Conservation (phyloP, 1,140 invertebrate species). For the Hydropsyche tenuis region DNA sequence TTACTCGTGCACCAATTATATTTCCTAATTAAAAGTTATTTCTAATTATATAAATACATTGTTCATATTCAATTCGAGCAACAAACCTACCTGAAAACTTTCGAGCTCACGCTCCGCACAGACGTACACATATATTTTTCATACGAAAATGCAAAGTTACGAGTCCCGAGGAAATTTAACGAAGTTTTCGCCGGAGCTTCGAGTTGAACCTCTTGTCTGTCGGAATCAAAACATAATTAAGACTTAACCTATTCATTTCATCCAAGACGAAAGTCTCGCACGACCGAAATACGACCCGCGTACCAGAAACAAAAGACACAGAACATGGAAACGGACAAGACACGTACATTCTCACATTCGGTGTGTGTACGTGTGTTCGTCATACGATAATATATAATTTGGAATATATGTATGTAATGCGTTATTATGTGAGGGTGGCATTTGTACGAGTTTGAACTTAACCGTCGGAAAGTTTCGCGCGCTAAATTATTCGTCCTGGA, state of each 20-base stretch:
- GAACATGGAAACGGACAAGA: neutral
- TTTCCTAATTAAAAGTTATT: too few species aligned
- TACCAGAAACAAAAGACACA: neutral
- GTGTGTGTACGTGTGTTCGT: too few species aligned
- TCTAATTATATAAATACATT: too few species aligned
- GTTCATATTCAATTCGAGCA: too few species aligned
- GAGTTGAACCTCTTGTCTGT: neutral
- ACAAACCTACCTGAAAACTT: too few species aligned
- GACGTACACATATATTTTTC: neutral
- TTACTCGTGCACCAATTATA: too few species aligned
- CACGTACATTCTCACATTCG: too few species aligned
- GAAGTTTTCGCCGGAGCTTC: neutral
- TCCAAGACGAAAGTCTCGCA: neutral
- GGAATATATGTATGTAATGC: too few species aligned
- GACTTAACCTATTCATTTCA: conserved; percentile 15
- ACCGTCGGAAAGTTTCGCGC: neutral
- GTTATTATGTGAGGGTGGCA: too few species aligned
- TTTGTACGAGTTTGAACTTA: neutral
- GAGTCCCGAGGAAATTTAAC: neutral
- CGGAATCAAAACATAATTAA: conserved; percentile 17
- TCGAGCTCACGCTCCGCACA: too few species aligned
- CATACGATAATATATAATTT: too few species aligned
- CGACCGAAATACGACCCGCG: neutral
- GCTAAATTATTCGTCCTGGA: conserved; percentile 1
- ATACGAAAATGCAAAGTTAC: neutral